Conservation (phyloP, 1,140 invertebrate genomes). For the Drosophila guanche region DNA sequence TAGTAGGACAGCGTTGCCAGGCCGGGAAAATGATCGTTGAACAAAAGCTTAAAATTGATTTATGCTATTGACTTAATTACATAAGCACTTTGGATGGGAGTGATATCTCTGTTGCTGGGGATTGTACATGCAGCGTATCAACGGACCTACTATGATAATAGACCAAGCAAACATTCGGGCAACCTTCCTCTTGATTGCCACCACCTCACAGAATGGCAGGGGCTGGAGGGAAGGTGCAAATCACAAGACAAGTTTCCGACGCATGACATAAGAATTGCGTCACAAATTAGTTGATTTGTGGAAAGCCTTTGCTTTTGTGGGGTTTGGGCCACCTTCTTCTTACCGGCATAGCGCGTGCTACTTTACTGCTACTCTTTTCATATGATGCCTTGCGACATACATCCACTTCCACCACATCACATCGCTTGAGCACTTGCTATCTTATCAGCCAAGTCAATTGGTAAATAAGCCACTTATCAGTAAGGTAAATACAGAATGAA, state of each 20-base stretch:
- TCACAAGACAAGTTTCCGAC: conserved; percentile 63
- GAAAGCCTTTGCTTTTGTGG: conserved; percentile 7
- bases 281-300: conserved; percentile 42
- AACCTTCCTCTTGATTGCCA: conserved; percentile 19
- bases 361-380: conserved; percentile 26
- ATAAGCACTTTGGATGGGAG: conserved; percentile 34
- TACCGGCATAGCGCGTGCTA: conserved; percentile 49
- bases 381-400: conserved; percentile 22
- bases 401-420: no score
- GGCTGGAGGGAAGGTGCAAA: conserved; percentile 27
- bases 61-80: conserved; percentile 66
- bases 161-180: conserved; percentile 49
- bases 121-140: conserved; percentile 15
- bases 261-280: conserved; percentile 71
- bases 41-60: conserved; percentile 50
- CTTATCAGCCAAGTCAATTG: conserved; percentile 72
- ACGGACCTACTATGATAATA: conserved; percentile 43
- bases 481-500: conserved; percentile 41
- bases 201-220: not conserved
- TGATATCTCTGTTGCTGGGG: conserved; percentile 48
- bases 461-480: conserved; percentile 77
- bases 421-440: conserved; percentile 31
- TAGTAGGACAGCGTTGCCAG: conserved; percentile 28
- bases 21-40: conserved; percentile 15
- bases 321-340: conserved; percentile 11